Evolutionary conservation across 2,888 invertebrate species (phyloP), one percentile per base, ranked within the genome.

Genomic region (Zele albiditarsus): DNA sequence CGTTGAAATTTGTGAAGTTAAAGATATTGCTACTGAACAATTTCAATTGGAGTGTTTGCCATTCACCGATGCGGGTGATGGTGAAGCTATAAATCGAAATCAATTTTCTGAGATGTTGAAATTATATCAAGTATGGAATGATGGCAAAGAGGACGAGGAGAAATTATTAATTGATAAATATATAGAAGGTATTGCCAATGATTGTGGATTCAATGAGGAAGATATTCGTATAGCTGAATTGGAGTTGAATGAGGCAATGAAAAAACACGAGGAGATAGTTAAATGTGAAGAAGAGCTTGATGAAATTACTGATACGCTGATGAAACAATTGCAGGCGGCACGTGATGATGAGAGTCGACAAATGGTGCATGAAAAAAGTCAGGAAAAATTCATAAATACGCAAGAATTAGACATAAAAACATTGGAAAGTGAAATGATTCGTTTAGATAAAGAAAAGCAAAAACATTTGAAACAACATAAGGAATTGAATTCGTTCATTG

Each of bases 1-100:
- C 0, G 85, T 91, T 49, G 91, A 91, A 78, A 81, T 91, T 2
- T 90, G 89, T 72, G 86, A 85, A 20, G 86, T 90, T 25, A 89
- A 90, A 49, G 91, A 85, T 33, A 57, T 84, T 20, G 88, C 88
- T 3, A 76, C 72, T 16, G 75, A 81, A 33, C 81, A 75, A 23
- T 87, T 86, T 71, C 74, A 80, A 42, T 57, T 88, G 2, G 81
- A 86, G 8, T 84, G 80, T 71, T 65, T 89, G 6, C 86, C 86
- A 3, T 86, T 87, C n/a, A 10, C 71, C 25, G 78, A 70, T 25
- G 81, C 81, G 0, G 78, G 81, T 3, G 77, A 72, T 4, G 74
- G 82, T 31, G 79, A 78, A 25, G 71, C 80, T 16, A 74, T 65
- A 5, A 77, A 80, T 20, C 78, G 78, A 38, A 76, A 76, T 12